Conservation (phyloP, 2,888 invertebrate genomes). For the Epistrophe grossulariae region DNA sequence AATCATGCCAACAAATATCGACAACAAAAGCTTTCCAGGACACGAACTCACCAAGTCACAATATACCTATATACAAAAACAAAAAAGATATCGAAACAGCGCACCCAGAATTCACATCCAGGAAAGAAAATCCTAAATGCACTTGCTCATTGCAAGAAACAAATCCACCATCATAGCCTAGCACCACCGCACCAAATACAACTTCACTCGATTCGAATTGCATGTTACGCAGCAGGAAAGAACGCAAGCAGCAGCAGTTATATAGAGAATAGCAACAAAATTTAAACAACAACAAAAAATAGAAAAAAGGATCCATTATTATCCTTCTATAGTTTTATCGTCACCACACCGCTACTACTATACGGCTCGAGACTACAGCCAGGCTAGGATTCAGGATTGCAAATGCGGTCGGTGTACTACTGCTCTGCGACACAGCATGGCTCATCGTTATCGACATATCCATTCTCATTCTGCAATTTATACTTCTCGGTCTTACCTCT, state of each 20-base stretch:
- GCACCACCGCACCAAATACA: background rate
- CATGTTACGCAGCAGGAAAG: constrained; percentile 35
- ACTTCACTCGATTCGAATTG: constrained; percentile 19
- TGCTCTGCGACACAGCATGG: background rate
- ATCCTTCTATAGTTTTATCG: constrained; percentile 49
- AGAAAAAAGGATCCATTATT: constrained; percentile 32
- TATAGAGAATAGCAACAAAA: background rate
- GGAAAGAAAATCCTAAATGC: constrained; percentile 51
- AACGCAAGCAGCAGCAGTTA: background rate
- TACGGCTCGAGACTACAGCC: background rate
- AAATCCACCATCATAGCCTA: constrained; percentile 15
- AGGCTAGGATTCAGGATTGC: constrained; percentile 15
- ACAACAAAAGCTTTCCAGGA: constrained; percentile 39
- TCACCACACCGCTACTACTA: background rate
- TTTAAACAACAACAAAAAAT: background rate
- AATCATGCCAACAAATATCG: constrained; percentile 53
- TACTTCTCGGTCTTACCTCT: constrained; percentile 36
- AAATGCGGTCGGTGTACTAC: constrained; percentile 47
- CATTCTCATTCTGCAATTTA: constrained; percentile 39
- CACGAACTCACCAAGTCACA: constrained; percentile 47
- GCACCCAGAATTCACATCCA: background rate
- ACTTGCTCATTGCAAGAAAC: constrained; percentile 54
- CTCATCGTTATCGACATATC: constrained; percentile 31
- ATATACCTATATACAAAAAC: constrained; percentile 34
- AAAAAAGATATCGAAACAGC: constrained; percentile 29